Evolutionary conservation across 2,113 vertebrate species (phyloP).

Genomic region (Fregetta grallaria): DNA sequence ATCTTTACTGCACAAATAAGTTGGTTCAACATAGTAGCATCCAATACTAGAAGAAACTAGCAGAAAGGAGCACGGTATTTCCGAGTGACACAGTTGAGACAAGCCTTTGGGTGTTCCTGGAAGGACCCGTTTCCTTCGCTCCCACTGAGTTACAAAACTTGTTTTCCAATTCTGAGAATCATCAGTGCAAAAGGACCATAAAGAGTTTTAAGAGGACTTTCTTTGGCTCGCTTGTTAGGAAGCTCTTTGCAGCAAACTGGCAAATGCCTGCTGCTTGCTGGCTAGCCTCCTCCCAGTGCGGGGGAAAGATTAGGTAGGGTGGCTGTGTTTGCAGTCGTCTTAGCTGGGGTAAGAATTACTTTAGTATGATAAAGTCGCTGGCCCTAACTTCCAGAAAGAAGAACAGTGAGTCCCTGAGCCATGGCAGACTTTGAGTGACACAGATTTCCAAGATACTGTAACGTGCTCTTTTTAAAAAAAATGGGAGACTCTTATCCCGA

Average conservation of each 20-base stretch:
- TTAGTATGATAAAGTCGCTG: background rate
- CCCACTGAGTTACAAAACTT: slow-evolving; percentile 2
- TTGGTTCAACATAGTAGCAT: background rate
- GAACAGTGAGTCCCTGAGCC: background rate
- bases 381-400: background rate
- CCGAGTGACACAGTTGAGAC: background rate
- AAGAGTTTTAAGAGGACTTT: slow-evolving; percentile 12
- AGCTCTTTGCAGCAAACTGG: background rate
- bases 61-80: background rate
- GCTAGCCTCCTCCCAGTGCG: background rate
- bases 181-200: background rate
- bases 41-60: background rate
- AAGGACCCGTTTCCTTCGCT: background rate
- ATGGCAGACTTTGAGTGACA: background rate
- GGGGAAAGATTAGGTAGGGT: background rate
- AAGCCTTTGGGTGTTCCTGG: background rate
- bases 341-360: background rate
- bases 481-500: background rate
- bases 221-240: background rate
- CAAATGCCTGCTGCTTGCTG: background rate
- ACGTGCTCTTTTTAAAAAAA: background rate
- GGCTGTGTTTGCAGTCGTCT: background rate
- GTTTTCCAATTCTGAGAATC: background rate
- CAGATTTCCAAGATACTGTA: background rate
- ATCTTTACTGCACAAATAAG: background rate